These are phyloP conservation scores for Agrotis segetum DNA, from an alignment of 2,888 invertebrate species.

Conservation along the genomic window DNA sequence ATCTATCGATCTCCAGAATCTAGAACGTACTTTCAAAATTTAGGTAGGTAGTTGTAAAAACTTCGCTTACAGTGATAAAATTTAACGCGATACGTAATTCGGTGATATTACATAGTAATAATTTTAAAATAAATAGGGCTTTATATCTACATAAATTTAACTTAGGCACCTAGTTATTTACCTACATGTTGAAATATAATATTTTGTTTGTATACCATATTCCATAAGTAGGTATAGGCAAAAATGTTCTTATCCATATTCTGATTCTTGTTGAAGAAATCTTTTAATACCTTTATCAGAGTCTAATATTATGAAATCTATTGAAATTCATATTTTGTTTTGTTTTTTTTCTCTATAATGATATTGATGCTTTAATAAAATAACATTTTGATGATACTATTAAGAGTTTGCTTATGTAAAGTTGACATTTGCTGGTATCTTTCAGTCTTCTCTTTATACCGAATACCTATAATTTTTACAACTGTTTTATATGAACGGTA, in stretches of 20 bases:
- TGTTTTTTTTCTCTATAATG: no score
- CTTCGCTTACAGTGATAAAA: constrained; percentile 82
- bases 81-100: constrained; percentile 88
- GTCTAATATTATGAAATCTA: no score
- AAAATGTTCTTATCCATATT: not conserved
- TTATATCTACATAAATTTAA: constrained; percentile 76
- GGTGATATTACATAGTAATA: constrained; percentile 86
- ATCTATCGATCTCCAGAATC: constrained; percentile 85
- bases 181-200: constrained; percentile 73
- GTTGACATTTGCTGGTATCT: no score
- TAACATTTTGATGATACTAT: no score
- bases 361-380: no score
- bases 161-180: constrained; percentile 59
- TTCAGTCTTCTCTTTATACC: no score
- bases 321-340: no score
- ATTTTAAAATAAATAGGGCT: constrained; percentile 82
- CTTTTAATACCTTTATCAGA: no score
- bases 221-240: constrained; percentile 74
- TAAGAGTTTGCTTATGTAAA: no score
- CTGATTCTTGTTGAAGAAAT: no score
- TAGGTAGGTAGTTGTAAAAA: constrained; percentile 59
- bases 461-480: no score
- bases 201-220: constrained; percentile 80
- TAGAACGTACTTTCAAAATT: constrained; percentile 74
- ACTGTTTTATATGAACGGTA: no score